Evolutionary conservation across 1,140 invertebrate species (phyloP).

Genomic region (Heliothis virescens): DNA sequence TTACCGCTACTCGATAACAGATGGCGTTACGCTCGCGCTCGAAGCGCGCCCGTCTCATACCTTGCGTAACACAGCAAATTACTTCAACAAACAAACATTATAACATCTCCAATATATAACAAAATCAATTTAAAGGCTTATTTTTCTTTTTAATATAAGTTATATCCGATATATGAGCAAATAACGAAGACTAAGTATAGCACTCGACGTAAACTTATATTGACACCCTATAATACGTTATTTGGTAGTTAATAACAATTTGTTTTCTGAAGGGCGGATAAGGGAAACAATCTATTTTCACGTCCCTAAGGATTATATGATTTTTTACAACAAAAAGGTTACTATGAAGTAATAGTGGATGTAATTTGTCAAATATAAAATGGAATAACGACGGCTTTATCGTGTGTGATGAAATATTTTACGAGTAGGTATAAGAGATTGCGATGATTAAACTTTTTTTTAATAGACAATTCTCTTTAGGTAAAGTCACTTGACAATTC

Average conservation of each 20-base stretch:
- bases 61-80: background rate
- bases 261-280: conserved; percentile 21
- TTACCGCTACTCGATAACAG: conserved; percentile 47
- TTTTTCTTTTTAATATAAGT: conserved; percentile 15
- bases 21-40: conserved; percentile 44
- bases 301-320: conserved; percentile 8
- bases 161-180: conserved; percentile 3
- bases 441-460: background rate
- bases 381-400: background rate
- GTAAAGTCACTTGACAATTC: too few relatives aligned
- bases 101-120: conserved; percentile 21
- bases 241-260: conserved; percentile 38
- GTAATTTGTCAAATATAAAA: conserved; percentile 24
- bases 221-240: conserved; percentile 25
- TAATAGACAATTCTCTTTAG: too few relatives aligned
- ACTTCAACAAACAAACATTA: conserved; percentile 6
- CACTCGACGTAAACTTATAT: conserved; percentile 6
- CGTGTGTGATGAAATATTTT: background rate
- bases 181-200: conserved; percentile 19
- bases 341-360: background rate
- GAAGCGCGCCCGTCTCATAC: background rate
- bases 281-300: conserved; percentile 21
- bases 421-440: background rate
- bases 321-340: conserved; percentile 6
- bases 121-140: conserved; percentile 10